Evolutionary conservation across 2,113 vertebrate species (phyloP).

Genomic region (Heliornis fulica): DNA sequence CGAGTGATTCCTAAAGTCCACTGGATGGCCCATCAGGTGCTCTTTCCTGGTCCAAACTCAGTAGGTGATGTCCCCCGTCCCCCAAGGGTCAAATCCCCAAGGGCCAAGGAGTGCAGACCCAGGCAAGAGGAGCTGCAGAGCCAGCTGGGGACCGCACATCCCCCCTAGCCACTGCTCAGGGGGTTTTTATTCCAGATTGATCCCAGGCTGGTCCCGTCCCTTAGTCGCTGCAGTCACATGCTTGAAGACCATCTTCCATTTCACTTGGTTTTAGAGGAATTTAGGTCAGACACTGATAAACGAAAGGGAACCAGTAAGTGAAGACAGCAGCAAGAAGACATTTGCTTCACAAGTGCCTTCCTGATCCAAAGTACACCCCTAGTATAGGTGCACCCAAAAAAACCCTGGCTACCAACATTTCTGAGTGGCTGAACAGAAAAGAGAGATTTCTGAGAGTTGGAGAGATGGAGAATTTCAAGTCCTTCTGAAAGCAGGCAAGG

Average conservation of each 20-base stretch:
- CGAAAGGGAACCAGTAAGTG: neutral
- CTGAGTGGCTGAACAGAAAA: neutral
- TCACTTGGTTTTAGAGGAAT: neutral
- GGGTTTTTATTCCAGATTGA: neutral
- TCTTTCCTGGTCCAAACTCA: neutral
- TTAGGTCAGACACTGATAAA: neutral
- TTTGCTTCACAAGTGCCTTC: neutral
- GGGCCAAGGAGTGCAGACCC: neutral
- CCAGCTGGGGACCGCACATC: neutral
- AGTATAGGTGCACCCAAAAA: neutral
- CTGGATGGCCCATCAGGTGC: neutral
- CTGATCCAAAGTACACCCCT: neutral
- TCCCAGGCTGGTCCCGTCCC: neutral
- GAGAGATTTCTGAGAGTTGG: neutral
- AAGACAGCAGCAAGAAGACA: neutral
- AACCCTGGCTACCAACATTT: neutral
- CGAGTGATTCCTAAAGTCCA: accelerated
- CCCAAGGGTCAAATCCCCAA: accelerated
- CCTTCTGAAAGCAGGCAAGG: neutral
- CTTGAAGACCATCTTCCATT: neutral
- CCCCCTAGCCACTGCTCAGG: neutral
- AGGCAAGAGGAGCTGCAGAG: neutral
- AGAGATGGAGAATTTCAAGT: neutral
- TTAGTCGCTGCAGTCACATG: neutral
- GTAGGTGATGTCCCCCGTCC: neutral